Percentiles rank a stretch among this genome's conserved stretches.
Conservation (phyloP, 1,140 invertebrate genomes). For the Neuroterus valhalla region DNA sequence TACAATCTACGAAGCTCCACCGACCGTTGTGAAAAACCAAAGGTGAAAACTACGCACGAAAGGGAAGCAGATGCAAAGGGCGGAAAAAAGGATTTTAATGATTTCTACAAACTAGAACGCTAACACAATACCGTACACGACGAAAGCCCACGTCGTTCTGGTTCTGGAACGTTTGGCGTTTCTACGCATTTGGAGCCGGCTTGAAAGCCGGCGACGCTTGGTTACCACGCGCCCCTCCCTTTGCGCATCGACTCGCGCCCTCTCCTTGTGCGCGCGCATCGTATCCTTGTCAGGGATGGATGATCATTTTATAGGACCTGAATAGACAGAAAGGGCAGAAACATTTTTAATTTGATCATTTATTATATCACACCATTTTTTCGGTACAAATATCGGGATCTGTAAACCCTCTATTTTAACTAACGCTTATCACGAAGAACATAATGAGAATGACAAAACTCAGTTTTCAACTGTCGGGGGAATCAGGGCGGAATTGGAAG, state of each 20-base stretch:
- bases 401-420: too few relatives aligned
- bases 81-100: conserved; percentile 20
- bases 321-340: too few relatives aligned
- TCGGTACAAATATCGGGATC: too few relatives aligned
- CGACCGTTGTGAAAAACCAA: conserved; percentile 3
- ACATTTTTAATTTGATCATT: too few relatives aligned
- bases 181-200: conserved; percentile 46
- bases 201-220: conserved; percentile 64
- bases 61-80: conserved; percentile 6
- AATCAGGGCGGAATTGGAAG: too few relatives aligned
- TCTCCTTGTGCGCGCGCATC: conserved; percentile 8
- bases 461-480: too few relatives aligned
- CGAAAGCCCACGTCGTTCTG: conserved; percentile 66
- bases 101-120: conserved; percentile 37
- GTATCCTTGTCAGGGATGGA: background rate
- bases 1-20: background rate
- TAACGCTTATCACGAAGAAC: too few relatives aligned
- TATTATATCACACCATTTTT: too few relatives aligned
- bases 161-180: conserved; percentile 16
- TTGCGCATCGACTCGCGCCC: conserved; percentile 8
- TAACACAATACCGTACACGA: conserved; percentile 52
- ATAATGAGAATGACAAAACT: too few relatives aligned
- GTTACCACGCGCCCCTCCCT: conserved; percentile 57
- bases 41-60: conserved; percentile 7
- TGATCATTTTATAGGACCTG: background rate